These are phyloP conservation scores for Nasonia oneida DNA, from an alignment of 2,888 invertebrate genomes.

Conservation along the genomic window DNA sequence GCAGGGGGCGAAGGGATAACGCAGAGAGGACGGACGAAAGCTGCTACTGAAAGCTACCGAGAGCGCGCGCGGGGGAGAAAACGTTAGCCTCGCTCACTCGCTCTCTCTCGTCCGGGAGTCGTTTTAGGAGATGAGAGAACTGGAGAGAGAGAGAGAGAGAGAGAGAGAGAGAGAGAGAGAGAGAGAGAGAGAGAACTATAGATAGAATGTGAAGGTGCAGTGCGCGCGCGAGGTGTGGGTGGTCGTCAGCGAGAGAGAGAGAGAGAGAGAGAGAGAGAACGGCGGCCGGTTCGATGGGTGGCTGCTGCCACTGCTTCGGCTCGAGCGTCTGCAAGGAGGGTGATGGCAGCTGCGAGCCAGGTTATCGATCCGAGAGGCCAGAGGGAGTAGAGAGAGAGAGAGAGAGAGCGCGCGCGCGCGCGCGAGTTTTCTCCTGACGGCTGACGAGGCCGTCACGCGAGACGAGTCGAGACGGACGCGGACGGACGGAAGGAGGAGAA, in stretches of 20 bases:
- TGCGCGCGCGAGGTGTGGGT: slow-evolving; percentile 70
- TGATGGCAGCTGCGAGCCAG: slow-evolving; percentile 49
- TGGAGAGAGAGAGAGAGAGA: slow-evolving; percentile 63
- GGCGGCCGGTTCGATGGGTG: slow-evolving; percentile 55
- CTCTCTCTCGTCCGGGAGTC: slow-evolving; percentile 53
- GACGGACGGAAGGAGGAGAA: slow-evolving; percentile 65
- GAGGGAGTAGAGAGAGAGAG: slow-evolving; percentile 17
- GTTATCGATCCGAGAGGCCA: slow-evolving; percentile 75
- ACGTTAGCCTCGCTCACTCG: neutral
- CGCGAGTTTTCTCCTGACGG: slow-evolving; percentile 71
- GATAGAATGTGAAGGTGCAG: slow-evolving; percentile 74
- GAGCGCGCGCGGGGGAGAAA: neutral
- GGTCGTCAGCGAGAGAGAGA: slow-evolving; percentile 23
- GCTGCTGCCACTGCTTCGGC: slow-evolving; percentile 31
- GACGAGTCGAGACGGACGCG: slow-evolving; percentile 78
- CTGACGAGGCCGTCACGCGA: slow-evolving; percentile 79
- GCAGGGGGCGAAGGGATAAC: neutral
- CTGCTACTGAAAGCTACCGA: slow-evolving; percentile 9
- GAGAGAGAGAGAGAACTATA: slow-evolving; percentile 62
- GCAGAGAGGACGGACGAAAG: slow-evolving; percentile 7
- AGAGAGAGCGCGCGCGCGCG: neutral
- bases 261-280: slow-evolving; percentile 38
- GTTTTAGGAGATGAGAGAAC: slow-evolving; percentile 63
- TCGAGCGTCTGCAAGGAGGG: slow-evolving; percentile 49
- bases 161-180: slow-evolving; percentile 64